phyloP scores from a whole-genome alignment of 2,113 vertebrate species.

The Chaetodon trifascialis region DNA sequence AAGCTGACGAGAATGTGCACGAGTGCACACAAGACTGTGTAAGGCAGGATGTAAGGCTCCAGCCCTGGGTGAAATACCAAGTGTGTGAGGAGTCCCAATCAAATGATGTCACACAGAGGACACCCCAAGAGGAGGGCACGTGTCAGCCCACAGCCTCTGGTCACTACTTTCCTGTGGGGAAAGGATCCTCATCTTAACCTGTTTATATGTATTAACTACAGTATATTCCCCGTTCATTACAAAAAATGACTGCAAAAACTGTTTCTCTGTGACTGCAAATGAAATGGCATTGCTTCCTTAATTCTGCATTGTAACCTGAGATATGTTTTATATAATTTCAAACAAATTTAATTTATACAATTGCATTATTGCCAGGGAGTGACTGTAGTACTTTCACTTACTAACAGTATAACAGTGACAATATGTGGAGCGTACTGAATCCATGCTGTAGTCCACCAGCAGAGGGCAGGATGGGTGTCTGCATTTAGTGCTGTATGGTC shows the following conservation, averaged over 20 bases:
- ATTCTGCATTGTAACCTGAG: slow-evolving; percentile 42
- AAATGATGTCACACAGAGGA: slow-evolving; percentile 10
- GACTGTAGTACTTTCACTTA: neutral
- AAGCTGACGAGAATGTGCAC: too few species aligned
- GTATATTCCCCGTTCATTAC: neutral
- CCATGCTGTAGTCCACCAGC: slow-evolving; percentile 15
- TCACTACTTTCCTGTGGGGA: slow-evolving; percentile 32
- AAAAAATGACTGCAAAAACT: slow-evolving; percentile 9
- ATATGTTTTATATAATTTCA: slow-evolving; percentile 33
- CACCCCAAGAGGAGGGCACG: slow-evolving; percentile 26
- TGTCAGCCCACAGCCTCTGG: slow-evolving; percentile 26
- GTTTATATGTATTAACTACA: slow-evolving; percentile 35
- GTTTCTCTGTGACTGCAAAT: slow-evolving; percentile 14
- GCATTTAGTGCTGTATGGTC: neutral
- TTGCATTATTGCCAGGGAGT: slow-evolving; percentile 1
- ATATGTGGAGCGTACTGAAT: neutral
- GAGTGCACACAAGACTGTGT: too few species aligned
- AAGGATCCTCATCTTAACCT: slow-evolving; percentile 9
- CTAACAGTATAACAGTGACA: neutral
- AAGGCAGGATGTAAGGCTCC: too few species aligned
- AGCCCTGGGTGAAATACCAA: too few species aligned
- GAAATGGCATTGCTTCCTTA: slow-evolving; percentile 47
- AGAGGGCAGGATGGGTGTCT: slow-evolving; percentile 27
- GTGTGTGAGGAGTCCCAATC: neutral
- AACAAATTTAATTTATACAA: slow-evolving; percentile 33